These are phyloP conservation scores for Toxonevra muliebris DNA, from an alignment of 2,888 invertebrate species.

Conservation along the genomic window DNA sequence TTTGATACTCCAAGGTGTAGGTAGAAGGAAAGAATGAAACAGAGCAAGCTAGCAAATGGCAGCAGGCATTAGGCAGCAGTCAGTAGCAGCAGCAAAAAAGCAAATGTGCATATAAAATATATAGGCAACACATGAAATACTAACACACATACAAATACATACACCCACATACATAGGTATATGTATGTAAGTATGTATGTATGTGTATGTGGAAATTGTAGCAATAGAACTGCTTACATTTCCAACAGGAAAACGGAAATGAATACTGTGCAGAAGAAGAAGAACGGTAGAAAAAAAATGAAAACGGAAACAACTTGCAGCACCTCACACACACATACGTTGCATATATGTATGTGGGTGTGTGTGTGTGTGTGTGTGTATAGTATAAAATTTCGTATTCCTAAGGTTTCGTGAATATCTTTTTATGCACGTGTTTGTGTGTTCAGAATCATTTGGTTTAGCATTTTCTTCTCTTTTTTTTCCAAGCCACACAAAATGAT, in stretches of 20 bases:
- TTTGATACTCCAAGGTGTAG: not conserved
- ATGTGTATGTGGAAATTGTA: not conserved
- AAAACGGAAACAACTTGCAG: constrained; percentile 22
- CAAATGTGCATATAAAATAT: too few relatives aligned
- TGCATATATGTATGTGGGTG: not conserved
- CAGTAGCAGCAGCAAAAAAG: not conserved
- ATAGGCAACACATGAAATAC: too few relatives aligned
- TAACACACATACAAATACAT: too few relatives aligned
- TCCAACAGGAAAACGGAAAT: constrained; percentile 24
- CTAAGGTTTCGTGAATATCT: not conserved
- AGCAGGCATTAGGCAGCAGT: not conserved
- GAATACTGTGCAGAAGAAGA: constrained; percentile 15
- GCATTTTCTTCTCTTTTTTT: not conserved
- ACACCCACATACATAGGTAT: not conserved
- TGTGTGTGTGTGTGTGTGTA: constrained; percentile 1
- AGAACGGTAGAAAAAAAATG: not conserved
- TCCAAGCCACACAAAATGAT: too few relatives aligned
- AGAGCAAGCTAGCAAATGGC: not conserved
- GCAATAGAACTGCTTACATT: not conserved
- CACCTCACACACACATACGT: not conserved
- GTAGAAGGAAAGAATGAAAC: not conserved
- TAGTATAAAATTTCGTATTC: constrained; percentile 17
- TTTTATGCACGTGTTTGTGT: not conserved
- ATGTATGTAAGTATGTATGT: not conserved
- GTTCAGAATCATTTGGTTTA: not conserved